Conservation (phyloP, 2,888 invertebrate genomes). For the Fabriciana adippe region DNA sequence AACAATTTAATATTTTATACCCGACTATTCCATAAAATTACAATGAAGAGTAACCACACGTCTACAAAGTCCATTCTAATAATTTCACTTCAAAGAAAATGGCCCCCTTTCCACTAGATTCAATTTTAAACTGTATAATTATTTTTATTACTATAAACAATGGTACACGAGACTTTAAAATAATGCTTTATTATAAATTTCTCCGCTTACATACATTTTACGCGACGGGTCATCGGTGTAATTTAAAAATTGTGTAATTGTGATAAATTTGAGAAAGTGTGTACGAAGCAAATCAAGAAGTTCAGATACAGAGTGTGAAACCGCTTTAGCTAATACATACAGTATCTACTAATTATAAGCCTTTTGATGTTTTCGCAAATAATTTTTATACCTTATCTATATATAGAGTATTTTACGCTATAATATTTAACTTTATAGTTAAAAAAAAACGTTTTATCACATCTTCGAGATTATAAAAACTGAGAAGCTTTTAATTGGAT, state of each 20-base stretch:
- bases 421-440: background rate
- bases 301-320: background rate
- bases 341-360: too few species aligned
- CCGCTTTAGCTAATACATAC: background rate
- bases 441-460: background rate
- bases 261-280: slow-evolving; percentile 19
- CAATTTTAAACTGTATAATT: slow-evolving; percentile 40
- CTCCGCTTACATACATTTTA: slow-evolving; percentile 23
- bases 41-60: slow-evolving; percentile 25
- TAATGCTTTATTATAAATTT: slow-evolving; percentile 31
- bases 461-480: background rate
- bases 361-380: too few species aligned
- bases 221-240: slow-evolving; percentile 22
- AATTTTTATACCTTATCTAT: too few species aligned
- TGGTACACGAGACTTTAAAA: slow-evolving; percentile 27
- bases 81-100: slow-evolving; percentile 34
- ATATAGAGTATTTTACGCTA: background rate
- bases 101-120: slow-evolving; percentile 38
- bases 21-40: slow-evolving; percentile 27
- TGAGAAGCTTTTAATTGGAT: slow-evolving; percentile 10
- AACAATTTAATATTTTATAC: slow-evolving; percentile 16
- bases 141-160: slow-evolving; percentile 38
- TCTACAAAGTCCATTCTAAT: slow-evolving; percentile 27
- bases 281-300: slow-evolving; percentile 1
- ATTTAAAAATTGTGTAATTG: slow-evolving; percentile 27